Conservation (phyloP, 2,888 invertebrate species). For the Tenthredo mesomela region DNA sequence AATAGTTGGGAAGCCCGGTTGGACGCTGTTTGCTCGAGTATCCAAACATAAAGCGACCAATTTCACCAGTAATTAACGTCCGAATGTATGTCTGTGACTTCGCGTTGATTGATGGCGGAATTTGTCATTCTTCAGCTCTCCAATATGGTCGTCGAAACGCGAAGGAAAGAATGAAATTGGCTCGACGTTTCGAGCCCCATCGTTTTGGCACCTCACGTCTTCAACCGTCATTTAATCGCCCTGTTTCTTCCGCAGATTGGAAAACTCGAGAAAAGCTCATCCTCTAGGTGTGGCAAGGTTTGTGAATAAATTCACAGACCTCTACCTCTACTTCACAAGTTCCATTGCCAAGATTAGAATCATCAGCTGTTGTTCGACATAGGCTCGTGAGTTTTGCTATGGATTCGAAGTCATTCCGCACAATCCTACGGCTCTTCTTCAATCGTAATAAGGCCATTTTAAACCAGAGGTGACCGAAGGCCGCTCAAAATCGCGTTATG, state of each 20-base stretch:
- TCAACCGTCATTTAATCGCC: slow-evolving; percentile 3
- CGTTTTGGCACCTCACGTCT: not conserved
- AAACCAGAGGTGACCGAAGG: not conserved
- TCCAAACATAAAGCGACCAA: slow-evolving; percentile 7
- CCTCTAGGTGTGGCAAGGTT: not conserved
- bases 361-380: not conserved
- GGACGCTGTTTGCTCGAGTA: not conserved
- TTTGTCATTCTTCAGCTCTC: not conserved
- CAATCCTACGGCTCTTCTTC: not conserved
- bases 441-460: not conserved
- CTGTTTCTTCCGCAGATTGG: not conserved
- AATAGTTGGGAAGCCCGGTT: not conserved
- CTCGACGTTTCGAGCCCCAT: not conserved
- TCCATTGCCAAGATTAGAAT: slow-evolving; percentile 12
- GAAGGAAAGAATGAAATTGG: not conserved
- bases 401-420: not conserved
- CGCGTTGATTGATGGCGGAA: not conserved
- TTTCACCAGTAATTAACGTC: slow-evolving; percentile 14
- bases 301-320: not conserved
- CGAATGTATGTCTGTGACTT: not conserved
- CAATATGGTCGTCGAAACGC: not conserved
- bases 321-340: not conserved
- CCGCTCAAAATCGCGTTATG: not conserved
- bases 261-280: not conserved
- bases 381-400: not conserved